Conservation (phyloP, 1,140 invertebrate genomes). For the Bursaphelenchus mucronatus region DNA sequence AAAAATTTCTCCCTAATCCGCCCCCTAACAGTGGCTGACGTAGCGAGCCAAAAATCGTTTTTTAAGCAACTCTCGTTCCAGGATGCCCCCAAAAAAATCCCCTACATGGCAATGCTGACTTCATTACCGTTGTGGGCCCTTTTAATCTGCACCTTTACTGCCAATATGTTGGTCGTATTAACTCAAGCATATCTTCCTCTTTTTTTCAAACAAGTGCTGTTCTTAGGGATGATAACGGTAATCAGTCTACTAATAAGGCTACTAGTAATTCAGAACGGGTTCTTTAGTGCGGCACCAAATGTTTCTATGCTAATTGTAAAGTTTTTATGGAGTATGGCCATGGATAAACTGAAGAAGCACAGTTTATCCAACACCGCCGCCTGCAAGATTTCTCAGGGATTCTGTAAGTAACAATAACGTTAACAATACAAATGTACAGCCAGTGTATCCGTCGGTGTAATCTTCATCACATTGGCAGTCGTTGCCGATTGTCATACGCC, state of each 20-base stretch:
- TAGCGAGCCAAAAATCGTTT: conserved; percentile 13
- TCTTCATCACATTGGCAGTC: conserved; percentile 31
- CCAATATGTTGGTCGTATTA: conserved; percentile 41
- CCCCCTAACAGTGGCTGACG: too few species aligned
- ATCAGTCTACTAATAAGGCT: not conserved
- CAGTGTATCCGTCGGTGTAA: conserved; percentile 24
- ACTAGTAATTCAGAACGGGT: conserved; percentile 36
- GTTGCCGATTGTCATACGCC: conserved; percentile 32
- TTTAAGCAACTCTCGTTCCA: conserved; percentile 3
- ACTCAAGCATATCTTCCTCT: conserved; percentile 44
- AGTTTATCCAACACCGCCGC: conserved; percentile 32
- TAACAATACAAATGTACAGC: conserved; percentile 25
- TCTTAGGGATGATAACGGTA: conserved; percentile 36
- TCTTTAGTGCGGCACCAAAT: conserved; percentile 41
- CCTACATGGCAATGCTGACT: conserved; percentile 29
- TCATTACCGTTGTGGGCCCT: conserved; percentile 36
- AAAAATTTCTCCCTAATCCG: too few species aligned
- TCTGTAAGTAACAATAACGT: conserved; percentile 34
- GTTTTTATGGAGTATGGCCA: conserved; percentile 37
- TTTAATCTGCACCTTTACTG: conserved; percentile 36
- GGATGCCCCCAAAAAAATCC: conserved; percentile 16
- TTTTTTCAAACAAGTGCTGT: conserved; percentile 46
- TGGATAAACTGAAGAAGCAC: conserved; percentile 47
- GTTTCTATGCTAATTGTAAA: conserved; percentile 35
- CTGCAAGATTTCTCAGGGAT: conserved; percentile 43